phyloP scores from a whole-genome alignment of 2,113 vertebrate genomes.

The Apeltes quadracus region DNA sequence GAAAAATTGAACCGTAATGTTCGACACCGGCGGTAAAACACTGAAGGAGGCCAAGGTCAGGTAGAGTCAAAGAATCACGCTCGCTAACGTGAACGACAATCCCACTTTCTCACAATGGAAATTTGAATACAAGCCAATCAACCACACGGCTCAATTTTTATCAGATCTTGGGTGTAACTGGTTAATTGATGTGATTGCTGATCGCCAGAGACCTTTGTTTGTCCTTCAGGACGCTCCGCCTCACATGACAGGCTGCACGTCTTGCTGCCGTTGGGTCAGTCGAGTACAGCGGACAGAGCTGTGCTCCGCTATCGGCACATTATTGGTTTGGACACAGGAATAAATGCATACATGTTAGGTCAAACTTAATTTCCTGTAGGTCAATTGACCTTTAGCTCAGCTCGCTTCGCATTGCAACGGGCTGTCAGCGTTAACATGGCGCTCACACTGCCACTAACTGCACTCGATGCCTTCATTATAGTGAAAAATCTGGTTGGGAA shows the following conservation, averaged over 20 bases:
- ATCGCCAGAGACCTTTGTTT: constrained; percentile 27
- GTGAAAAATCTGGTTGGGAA: neutral
- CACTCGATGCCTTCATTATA: neutral
- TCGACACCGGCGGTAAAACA: neutral
- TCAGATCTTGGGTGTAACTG: constrained; percentile 17
- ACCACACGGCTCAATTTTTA: constrained; percentile 18
- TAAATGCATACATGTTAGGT: constrained; percentile 15
- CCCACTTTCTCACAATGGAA: constrained; percentile 1
- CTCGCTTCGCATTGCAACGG: no score
- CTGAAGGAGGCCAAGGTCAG: no score
- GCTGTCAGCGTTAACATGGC: no score
- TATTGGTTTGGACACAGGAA: constrained; percentile 22
- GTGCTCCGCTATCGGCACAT: constrained; percentile 34
- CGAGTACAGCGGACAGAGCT: constrained; percentile 36
- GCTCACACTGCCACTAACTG: no score
- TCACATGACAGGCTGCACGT: constrained; percentile 66
- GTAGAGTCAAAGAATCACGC: neutral
- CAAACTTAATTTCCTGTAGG: constrained; percentile 20
- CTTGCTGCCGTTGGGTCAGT: constrained; percentile 52
- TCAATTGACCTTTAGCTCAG: neutral
- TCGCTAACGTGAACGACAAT: neutral
- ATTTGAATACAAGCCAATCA: neutral
- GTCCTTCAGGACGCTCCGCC: constrained; percentile 59
- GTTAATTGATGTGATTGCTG: constrained; percentile 35
- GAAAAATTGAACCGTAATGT: constrained; percentile 8